phyloP scores from a whole-genome alignment of 2,888 invertebrate genomes.

The Microchrysa polita region DNA sequence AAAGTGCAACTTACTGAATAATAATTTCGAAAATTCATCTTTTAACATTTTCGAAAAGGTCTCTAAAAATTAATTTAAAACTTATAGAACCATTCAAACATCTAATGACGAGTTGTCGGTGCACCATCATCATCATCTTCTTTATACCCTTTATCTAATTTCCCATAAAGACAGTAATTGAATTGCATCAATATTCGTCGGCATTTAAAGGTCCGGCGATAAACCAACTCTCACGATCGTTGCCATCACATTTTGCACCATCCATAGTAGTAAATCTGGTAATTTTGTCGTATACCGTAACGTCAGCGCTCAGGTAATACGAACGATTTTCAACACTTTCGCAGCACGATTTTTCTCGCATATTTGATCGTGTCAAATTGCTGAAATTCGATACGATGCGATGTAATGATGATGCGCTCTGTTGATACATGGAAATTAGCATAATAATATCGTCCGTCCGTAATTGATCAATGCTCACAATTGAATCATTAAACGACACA shows the following conservation, averaged over 20 bases:
- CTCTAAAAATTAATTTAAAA: too few relatives aligned
- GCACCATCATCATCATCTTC: too few relatives aligned
- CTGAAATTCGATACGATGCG: not conserved
- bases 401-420: not conserved
- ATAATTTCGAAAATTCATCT: too few relatives aligned
- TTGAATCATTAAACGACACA: too few relatives aligned
- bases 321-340: constrained; percentile 3
- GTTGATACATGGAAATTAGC: not conserved
- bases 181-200: not conserved
- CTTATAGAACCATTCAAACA: too few relatives aligned
- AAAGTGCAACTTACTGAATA: too few relatives aligned
- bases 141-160: constrained; percentile 4
- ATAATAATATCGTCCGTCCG: not conserved
- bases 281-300: too few relatives aligned
- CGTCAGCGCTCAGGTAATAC: not conserved
- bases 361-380: not conserved
- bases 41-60: too few relatives aligned
- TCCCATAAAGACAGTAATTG: not conserved
- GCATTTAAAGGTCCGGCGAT: not conserved
- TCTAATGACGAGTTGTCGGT: too few relatives aligned
- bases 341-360: not conserved
- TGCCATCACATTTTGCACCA: not conserved
- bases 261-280: too few relatives aligned
- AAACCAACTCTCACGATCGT: not conserved
- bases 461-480: not conserved